phyloP scores from a whole-genome alignment of 2,888 invertebrate species.

The Lottia scabra region DNA sequence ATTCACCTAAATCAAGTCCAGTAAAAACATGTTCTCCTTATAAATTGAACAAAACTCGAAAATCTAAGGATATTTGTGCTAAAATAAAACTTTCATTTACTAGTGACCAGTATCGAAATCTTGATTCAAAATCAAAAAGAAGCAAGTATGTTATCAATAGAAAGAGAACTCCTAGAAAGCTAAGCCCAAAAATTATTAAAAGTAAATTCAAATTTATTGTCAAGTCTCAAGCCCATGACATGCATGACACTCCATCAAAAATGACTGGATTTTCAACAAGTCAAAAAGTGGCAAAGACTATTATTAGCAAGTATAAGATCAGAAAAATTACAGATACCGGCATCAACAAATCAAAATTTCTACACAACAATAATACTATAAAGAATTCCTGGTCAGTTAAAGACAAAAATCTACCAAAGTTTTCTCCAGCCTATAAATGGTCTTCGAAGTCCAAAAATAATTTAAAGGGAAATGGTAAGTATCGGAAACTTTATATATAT shows the following conservation, averaged over 20 bases:
- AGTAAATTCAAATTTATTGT: background rate
- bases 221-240: background rate
- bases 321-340: constrained; percentile 20
- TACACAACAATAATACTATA: too few species aligned
- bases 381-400: too few species aligned
- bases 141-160: background rate
- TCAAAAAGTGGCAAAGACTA: constrained; percentile 30
- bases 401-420: too few species aligned
- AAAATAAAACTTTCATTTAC: too few species aligned
- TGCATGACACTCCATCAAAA: background rate
- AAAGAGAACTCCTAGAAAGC: background rate
- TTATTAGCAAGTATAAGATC: constrained; percentile 35
- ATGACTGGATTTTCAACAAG: constrained; percentile 8
- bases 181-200: background rate
- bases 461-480: too few species aligned
- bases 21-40: too few species aligned
- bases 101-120: too few species aligned
- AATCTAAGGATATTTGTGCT: too few species aligned
- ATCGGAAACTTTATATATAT: too few species aligned
- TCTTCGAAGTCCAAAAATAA: too few species aligned
- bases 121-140: background rate
- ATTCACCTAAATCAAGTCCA: too few species aligned
- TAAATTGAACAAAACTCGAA: background rate
- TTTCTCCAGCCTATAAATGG: too few species aligned
- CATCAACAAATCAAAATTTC: background rate